phyloP scores from a whole-genome alignment of 1,140 invertebrate species.

The Papilio machaon region DNA sequence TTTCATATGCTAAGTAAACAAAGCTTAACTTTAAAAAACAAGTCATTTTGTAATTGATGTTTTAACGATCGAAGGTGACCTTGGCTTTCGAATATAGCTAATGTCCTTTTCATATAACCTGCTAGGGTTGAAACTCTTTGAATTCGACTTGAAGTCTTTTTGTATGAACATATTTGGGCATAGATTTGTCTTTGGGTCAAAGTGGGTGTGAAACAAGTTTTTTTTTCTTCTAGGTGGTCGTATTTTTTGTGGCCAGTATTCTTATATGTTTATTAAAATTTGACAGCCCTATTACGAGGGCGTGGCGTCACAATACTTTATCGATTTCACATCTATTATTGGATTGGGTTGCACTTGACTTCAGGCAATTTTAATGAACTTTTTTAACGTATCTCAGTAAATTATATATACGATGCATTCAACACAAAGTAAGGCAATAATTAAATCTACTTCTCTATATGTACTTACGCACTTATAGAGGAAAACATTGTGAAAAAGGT shows the following conservation, averaged over 20 bases:
- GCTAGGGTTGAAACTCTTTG: neutral
- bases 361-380: neutral
- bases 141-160: neutral
- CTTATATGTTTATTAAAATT: neutral
- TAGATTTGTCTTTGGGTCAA: neutral
- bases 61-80: conserved; percentile 10
- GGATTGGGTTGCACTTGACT: neutral
- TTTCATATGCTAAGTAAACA: neutral
- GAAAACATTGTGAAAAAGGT: neutral
- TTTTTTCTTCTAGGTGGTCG: neutral
- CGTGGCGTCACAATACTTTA: neutral
- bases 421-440: no score
- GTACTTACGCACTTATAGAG: neutral
- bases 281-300: neutral
- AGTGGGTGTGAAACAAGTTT: neutral
- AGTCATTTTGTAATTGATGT: neutral
- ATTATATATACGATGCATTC: no score
- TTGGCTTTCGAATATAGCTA: neutral
- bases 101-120: neutral
- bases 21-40: neutral
- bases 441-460: no score
- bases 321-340: neutral
- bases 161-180: no score
- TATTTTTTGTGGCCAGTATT: neutral
- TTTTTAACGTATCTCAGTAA: neutral